These are phyloP conservation scores for Glyphotaelius pellucidus DNA, from an alignment of 2,888 invertebrate genomes.

Conservation along the genomic window DNA sequence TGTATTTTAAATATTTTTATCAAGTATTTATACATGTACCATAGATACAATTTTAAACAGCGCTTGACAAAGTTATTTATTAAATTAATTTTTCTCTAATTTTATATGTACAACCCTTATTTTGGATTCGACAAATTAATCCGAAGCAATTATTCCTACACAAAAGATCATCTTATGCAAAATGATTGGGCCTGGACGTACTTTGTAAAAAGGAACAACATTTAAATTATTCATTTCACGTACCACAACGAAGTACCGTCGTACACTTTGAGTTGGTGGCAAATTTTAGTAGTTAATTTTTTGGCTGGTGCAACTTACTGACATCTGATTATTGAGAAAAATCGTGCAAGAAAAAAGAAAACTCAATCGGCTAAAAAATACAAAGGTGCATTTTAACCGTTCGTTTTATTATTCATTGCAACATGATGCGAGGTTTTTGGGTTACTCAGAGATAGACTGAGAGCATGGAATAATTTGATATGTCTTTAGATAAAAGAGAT, in stretches of 20 bases:
- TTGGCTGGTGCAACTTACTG: background rate
- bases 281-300: background rate
- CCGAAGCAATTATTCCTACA: background rate
- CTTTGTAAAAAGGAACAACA: background rate
- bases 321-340: background rate
- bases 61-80: too few relatives aligned
- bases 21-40: too few relatives aligned
- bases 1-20: too few relatives aligned
- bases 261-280: background rate
- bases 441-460: background rate
- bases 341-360: background rate
- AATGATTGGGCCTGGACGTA: background rate
- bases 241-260: background rate
- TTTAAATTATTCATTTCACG: background rate
- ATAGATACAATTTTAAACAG: background rate
- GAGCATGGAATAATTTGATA: background rate
- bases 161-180: background rate
- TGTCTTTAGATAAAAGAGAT: background rate
- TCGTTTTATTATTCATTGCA: background rate
- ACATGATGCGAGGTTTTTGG: background rate
- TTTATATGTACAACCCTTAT: background rate
- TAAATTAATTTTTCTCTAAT: too few relatives aligned
- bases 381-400: background rate
- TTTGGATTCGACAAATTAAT: background rate
- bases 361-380: background rate